Percentiles rank a stretch among this genome's conserved stretches.
These are phyloP conservation scores for Talpa occidentalis DNA, from an alignment of 2,113 vertebrate species.

Conservation along the genomic window DNA sequence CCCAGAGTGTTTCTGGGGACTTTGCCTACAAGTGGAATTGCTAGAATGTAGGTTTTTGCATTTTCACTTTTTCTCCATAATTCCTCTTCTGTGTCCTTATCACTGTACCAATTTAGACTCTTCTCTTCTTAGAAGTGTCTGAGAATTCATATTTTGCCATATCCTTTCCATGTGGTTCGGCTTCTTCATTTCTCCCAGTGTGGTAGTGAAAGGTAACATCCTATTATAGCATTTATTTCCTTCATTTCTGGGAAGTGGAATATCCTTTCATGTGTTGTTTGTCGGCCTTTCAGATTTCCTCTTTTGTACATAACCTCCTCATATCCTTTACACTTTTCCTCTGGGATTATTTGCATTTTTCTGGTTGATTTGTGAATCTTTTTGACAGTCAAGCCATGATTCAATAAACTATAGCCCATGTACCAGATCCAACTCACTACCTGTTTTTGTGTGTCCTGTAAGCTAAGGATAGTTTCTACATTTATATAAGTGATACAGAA, in stretches of 20 bases:
- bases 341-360: slow-evolving; percentile 52
- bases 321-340: slow-evolving; percentile 22
- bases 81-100: not conserved
- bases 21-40: not conserved
- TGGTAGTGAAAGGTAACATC: not conserved
- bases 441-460: slow-evolving; percentile 35
- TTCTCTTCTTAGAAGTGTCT: not conserved
- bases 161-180: not conserved
- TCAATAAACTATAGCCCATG: not conserved
- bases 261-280: slow-evolving; percentile 41
- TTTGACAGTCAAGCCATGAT: not conserved
- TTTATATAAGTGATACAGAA: slow-evolving; percentile 33
- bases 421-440: not conserved
- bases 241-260: not conserved
- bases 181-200: not conserved
- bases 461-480: slow-evolving; percentile 42
- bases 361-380: not conserved
- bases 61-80: slow-evolving; percentile 50
- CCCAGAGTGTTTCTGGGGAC: not conserved
- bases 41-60: not conserved
- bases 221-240: slow-evolving; percentile 7
- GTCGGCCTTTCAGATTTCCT: slow-evolving; percentile 23
- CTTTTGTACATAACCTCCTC: not conserved
- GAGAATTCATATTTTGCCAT: not conserved
- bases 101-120: not conserved